Conservation (phyloP, 2,113 vertebrate genomes). For the Leptobrachium leishanense region DNA sequence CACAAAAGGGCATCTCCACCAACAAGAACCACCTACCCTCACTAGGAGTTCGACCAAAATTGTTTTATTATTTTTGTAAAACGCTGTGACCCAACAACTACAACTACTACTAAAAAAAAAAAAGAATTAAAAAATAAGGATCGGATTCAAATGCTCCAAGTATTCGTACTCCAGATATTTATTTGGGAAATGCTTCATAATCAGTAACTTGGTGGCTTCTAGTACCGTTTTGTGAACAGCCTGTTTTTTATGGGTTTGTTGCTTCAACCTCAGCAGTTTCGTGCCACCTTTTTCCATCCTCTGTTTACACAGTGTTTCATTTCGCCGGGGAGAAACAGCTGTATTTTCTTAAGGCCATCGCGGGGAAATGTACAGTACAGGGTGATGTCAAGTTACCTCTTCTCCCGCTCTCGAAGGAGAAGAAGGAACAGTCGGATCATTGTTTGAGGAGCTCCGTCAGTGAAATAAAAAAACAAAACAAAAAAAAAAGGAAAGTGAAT, state of each 20-base stretch:
- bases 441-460: constrained; percentile 62
- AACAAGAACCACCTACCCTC: too few species aligned
- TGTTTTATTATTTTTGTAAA: too few species aligned
- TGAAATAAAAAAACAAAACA: too few species aligned
- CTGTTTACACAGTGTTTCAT: constrained; percentile 68
- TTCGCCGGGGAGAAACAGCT: constrained; percentile 66
- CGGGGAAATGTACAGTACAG: constrained; percentile 60
- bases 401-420: constrained; percentile 48
- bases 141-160: background rate
- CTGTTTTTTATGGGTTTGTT: constrained; percentile 33
- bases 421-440: constrained; percentile 66
- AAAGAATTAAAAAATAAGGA: background rate
- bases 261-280: constrained; percentile 50
- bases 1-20: too few species aligned
- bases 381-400: constrained; percentile 62
- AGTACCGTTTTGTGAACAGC: constrained; percentile 46
- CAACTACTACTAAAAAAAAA: background rate
- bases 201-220: constrained; percentile 34
- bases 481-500: constrained; percentile 62
- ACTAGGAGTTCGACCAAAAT: too few species aligned
- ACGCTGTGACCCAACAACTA: too few species aligned
- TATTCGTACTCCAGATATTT: background rate
- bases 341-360: constrained; percentile 61
- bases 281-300: constrained; percentile 57
- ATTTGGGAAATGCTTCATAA: background rate